Base-by-base conservation (phyloP, 1,140 invertebrate species). In the Vanessa atalanta region DNA sequence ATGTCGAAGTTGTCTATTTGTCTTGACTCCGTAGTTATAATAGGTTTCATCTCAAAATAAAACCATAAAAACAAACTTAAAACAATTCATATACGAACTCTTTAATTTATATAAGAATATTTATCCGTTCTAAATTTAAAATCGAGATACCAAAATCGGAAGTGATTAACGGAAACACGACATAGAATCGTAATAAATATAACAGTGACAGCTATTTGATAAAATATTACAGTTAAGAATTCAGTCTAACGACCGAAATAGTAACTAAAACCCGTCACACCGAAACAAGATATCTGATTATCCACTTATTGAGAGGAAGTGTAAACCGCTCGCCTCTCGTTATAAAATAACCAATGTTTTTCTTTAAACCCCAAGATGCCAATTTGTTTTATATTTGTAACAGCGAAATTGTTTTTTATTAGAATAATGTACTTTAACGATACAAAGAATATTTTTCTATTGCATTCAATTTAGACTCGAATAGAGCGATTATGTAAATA, bases 271-370 rank as follows among this genome's bases (percentile, higher is more conserved):
- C 15, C 37, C 47, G 61, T 70, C 67, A 70, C 66, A 74, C 66
- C 73, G 72, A 69, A 69, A 74, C 37, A 60, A 68, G 65, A 81
- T 83, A 85, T 82, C 84, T 77, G 82, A 82, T 87, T 88, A 88
- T 88, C 88, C 86, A 89, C 83, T 90, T 87, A 89, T 85, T 80
- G 84, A 78, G 71, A 86, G 88, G 88, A 90, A 89, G 87, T 86
- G 66, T 65, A 81, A 87, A 87, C 86, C 85, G 80, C 84, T 80
- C 71, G 75, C 26, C 75, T 74, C 76, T 87, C 78, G 85, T 87
- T 76, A 76, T 55, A 69, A 61, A 55, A 65, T 15, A 66, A 68
- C 66, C 66, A 50, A 68, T 68, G 53, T 50, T 55, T 68, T 53
- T 67, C 57, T 57, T 12, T n/a, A 20, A 43, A 47, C 26, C 48